phyloP scores from a whole-genome alignment of 2,888 invertebrate genomes.

The Priapulus caudatus region DNA sequence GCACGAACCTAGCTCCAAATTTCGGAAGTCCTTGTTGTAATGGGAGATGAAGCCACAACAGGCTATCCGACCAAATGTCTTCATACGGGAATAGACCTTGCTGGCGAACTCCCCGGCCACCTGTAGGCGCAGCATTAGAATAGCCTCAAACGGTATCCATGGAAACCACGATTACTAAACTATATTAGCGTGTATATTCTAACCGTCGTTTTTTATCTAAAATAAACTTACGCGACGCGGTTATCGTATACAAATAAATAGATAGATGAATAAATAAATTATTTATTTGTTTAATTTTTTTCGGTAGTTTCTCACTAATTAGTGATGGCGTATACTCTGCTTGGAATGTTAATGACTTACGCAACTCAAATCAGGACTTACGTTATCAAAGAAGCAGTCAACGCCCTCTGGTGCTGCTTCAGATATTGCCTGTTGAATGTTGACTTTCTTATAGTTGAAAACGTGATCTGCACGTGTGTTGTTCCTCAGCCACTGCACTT shows the following conservation, averaged over 20 bases:
- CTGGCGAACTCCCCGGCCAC: conserved; percentile 55
- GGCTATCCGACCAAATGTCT: conserved; percentile 47
- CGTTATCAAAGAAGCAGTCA: conserved; percentile 66
- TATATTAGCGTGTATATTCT: no score
- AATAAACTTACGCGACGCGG: no score
- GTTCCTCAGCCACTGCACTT: conserved; percentile 53
- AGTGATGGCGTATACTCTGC: no score
- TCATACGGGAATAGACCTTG: conserved; percentile 50
- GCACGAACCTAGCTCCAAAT: no score
- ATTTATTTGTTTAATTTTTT: no score
- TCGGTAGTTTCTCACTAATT: no score
- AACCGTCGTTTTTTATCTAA: no score
- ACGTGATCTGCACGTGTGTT: conserved; percentile 54
- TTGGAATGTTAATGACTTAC: no score
- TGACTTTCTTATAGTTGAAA: conserved; percentile 56
- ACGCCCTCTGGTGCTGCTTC: conserved; percentile 55
- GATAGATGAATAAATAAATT: no score
- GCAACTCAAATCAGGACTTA: no score
- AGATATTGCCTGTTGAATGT: conserved; percentile 46
- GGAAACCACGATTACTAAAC: no score
- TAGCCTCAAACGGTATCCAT: conserved; percentile 2
- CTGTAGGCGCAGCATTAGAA: conserved; percentile 36
- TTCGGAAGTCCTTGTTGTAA: conserved; percentile 42
- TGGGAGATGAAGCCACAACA: conserved; percentile 53
- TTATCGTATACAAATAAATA: no score